phyloP scores from a whole-genome alignment of 2,113 vertebrate genomes.

The Mustelus asterias region DNA sequence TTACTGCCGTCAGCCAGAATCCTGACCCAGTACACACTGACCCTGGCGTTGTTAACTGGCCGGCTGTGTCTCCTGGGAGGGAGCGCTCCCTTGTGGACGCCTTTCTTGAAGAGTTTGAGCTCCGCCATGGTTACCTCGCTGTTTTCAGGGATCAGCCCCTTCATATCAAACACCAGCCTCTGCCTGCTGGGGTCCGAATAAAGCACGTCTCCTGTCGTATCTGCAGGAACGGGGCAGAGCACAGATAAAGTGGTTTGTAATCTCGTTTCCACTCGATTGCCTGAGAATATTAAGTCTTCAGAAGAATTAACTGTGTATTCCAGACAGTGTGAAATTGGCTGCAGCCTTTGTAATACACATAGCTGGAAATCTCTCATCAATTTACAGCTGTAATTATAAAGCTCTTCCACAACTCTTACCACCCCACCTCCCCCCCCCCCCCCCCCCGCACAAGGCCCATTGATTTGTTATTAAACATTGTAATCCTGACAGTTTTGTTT shows the following conservation, averaged over 20 bases:
- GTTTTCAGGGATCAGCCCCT: constrained; percentile 74
- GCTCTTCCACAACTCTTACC: background rate
- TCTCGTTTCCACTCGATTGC: constrained; percentile 32
- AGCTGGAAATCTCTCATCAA: background rate
- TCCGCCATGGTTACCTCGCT: constrained; percentile 88
- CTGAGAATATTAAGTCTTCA: background rate
- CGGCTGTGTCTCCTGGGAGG: constrained; percentile 56
- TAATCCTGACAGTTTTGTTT: background rate
- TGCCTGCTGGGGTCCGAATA: constrained; percentile 65
- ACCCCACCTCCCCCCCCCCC: background rate
- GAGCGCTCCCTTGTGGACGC: constrained; percentile 54
- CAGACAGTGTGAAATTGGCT: background rate
- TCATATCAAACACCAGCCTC: constrained; percentile 80
- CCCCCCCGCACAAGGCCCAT: background rate
- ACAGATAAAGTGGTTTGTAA: background rate
- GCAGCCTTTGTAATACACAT: background rate
- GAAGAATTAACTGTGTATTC: background rate
- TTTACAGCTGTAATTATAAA: background rate
- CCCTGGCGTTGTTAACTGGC: constrained; percentile 65
- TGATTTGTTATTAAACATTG: background rate
- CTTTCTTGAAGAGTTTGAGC: constrained; percentile 81
- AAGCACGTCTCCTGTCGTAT: constrained; percentile 67
- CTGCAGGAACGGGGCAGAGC: constrained; percentile 49
- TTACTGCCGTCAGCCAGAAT: constrained; percentile 67
- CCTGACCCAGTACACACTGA: constrained; percentile 85